Evolutionary conservation across 2,888 invertebrate species (phyloP).

Genomic region (Drosophila cracens): DNA sequence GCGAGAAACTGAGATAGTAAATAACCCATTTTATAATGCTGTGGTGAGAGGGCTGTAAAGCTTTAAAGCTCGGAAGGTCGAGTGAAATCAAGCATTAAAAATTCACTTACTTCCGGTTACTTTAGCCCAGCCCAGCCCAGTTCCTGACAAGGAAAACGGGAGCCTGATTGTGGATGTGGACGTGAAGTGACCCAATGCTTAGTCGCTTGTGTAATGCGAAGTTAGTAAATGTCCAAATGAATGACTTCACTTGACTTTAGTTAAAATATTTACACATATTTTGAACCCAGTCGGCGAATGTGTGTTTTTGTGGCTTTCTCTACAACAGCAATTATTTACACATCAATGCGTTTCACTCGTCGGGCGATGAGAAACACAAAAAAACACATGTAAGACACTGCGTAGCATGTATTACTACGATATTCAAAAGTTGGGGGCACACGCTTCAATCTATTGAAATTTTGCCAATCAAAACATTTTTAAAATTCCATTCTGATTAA

Average conservation of each 20-base stretch:
- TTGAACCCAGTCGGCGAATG: constrained; percentile 35
- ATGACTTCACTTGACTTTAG: constrained; percentile 75
- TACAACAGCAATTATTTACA: constrained; percentile 63
- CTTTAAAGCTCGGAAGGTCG: neutral
- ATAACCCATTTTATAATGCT: constrained; percentile 23
- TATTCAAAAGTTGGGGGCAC: constrained; percentile 24
- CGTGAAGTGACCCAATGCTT: constrained; percentile 56
- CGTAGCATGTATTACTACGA: constrained; percentile 29
- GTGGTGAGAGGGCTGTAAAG: neutral
- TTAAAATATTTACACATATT: constrained; percentile 79
- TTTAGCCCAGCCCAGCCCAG: constrained; percentile 66
- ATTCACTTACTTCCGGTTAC: constrained; percentile 77
- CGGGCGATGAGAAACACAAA: constrained; percentile 9
- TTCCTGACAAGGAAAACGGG: constrained; percentile 24
- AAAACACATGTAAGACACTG: constrained; percentile 30
- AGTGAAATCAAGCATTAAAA: constrained; percentile 76
- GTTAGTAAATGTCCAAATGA: constrained; percentile 78
- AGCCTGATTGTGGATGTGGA: constrained; percentile 12
- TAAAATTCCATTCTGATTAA: neutral
- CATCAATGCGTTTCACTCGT: constrained; percentile 58
- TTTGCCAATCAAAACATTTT: constrained; percentile 5
- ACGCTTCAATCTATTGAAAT: neutral
- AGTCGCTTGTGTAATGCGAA: constrained; percentile 75
- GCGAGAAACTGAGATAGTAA: constrained; percentile 27
- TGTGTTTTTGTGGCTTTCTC: constrained; percentile 53